phyloP scores from a whole-genome alignment of 1,140 invertebrate species.

The Lasaia peninsularis region DNA sequence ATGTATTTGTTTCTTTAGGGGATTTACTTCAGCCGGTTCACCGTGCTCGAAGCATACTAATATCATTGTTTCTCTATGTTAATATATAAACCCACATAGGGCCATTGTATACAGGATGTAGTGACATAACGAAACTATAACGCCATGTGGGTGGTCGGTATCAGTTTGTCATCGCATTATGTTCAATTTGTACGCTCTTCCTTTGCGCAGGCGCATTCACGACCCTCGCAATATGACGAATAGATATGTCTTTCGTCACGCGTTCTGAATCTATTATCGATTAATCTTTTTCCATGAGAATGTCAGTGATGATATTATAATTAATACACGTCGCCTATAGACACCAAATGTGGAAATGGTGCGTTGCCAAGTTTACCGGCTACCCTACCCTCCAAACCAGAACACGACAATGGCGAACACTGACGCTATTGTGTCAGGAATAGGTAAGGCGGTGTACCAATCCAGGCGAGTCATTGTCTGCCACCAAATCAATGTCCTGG shows the following conservation, averaged over 20 bases:
- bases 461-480: too few relatives aligned
- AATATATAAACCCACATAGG: constrained; percentile 3
- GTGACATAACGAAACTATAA: constrained; percentile 23
- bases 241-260: constrained; percentile 56
- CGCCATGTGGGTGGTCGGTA: constrained; percentile 55
- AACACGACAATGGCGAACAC: too few relatives aligned
- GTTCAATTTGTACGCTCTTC: constrained; percentile 69
- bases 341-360: too few relatives aligned
- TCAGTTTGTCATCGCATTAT: constrained; percentile 51
- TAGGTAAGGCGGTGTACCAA: too few relatives aligned
- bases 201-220: constrained; percentile 32
- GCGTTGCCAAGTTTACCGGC: too few relatives aligned
- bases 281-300: constrained; percentile 10
- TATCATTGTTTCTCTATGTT: constrained; percentile 1
- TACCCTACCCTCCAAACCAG: too few relatives aligned
- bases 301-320: constrained; percentile 1
- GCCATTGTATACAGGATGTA: constrained; percentile 5
- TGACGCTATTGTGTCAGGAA: too few relatives aligned
- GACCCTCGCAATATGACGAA: constrained; percentile 31
- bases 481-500: too few relatives aligned
- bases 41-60: not conserved
- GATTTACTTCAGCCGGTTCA: not conserved
- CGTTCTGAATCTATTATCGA: constrained; percentile 34
- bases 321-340: too few relatives aligned
- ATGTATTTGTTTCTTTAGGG: not conserved